phyloP scores from a whole-genome alignment of 1,140 invertebrate species.

The Aphaenogaster rudis region DNA sequence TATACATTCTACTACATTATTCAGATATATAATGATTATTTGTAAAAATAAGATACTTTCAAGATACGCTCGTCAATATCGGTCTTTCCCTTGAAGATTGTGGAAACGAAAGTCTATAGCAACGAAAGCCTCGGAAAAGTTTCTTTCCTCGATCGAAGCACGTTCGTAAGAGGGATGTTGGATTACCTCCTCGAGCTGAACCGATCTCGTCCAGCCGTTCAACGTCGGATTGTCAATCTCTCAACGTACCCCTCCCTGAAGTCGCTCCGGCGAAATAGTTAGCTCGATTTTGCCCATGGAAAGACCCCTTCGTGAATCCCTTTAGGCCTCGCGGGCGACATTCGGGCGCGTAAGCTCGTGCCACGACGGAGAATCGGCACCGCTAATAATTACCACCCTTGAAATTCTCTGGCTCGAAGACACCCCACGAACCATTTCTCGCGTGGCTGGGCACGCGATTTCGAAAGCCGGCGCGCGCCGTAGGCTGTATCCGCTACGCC shows the following conservation, averaged over 20 bases:
- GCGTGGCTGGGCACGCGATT: conserved; percentile 73
- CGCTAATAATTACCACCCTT: conserved; percentile 80
- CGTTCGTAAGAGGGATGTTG: conserved; percentile 33
- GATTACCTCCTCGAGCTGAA: conserved; percentile 46
- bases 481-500: conserved; percentile 57
- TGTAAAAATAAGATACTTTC: neutral
- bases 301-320: conserved; percentile 54
- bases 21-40: neutral
- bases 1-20: neutral
- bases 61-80: neutral
- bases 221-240: conserved; percentile 60
- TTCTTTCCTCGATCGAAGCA: conserved; percentile 18
- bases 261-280: conserved; percentile 57
- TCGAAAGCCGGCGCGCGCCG: conserved; percentile 54
- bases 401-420: conserved; percentile 68
- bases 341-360: conserved; percentile 57
- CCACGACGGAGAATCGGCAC: conserved; percentile 71
- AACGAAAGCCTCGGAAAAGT: conserved; percentile 25
- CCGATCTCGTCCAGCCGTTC: conserved; percentile 49
- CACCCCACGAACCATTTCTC: conserved; percentile 76
- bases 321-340: conserved; percentile 71
- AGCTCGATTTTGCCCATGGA: conserved; percentile 55
- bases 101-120: neutral
- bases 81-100: neutral
- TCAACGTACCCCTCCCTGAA: neutral